Percentiles rank a stretch among this genome's conserved stretches.
Conservation (phyloP, 2,888 invertebrate genomes). For the Macaria notata region DNA sequence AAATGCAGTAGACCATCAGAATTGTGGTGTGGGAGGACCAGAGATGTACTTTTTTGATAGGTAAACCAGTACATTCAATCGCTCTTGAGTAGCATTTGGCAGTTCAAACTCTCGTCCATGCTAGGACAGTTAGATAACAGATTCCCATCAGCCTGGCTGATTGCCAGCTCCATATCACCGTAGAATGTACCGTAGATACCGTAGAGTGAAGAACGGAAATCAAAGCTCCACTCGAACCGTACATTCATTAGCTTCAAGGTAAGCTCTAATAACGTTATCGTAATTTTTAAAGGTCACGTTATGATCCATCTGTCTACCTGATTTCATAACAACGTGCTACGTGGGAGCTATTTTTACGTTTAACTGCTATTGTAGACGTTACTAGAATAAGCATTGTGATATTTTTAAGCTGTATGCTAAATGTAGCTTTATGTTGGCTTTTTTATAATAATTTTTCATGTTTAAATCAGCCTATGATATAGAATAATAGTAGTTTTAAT, state of each 20-base stretch:
- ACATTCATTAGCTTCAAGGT: slow-evolving; percentile 7
- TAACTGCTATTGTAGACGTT: background rate
- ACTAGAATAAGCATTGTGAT: too few species aligned
- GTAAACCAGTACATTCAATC: too few species aligned
- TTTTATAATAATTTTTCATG: too few species aligned
- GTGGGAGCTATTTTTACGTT: background rate
- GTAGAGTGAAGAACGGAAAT: slow-evolving; percentile 7
- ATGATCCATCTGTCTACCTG: background rate
- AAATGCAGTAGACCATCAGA: too few species aligned
- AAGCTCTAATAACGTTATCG: background rate
- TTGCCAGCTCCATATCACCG: slow-evolving; percentile 4
- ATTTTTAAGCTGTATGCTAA: too few species aligned
- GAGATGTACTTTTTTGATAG: too few species aligned
- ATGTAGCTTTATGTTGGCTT: too few species aligned
- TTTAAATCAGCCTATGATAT: too few species aligned
- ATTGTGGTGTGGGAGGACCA: too few species aligned
- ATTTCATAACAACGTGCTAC: background rate
- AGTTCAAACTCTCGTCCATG: background rate
- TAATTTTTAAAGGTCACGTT: slow-evolving; percentile 4
- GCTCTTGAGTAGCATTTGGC: too few species aligned
- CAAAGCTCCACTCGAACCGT: slow-evolving; percentile 2
- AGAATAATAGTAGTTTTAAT: too few species aligned
- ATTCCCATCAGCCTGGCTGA: slow-evolving; percentile 16
- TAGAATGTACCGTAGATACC: background rate
- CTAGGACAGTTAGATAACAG: slow-evolving; percentile 19